Percentiles rank a stretch among this genome's conserved stretches.
Evolutionary conservation across 2,113 vertebrate genomes (phyloP).

Genomic region (Herpetotheres cachinnans): DNA sequence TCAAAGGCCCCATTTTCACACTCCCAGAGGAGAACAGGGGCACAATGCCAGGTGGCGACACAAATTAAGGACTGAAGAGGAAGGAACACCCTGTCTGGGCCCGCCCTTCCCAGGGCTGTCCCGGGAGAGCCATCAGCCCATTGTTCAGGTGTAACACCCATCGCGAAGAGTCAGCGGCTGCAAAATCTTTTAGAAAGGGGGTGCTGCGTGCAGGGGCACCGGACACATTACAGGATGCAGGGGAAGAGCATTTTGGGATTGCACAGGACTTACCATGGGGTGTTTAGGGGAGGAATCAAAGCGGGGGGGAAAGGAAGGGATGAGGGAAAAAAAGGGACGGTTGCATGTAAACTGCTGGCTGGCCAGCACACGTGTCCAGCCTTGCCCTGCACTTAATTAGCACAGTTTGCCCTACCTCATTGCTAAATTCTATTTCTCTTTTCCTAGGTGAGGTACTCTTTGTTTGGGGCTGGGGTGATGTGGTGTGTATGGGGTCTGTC

Average conservation of each 20-base stretch:
- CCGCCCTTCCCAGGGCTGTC: not conserved
- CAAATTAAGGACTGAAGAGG: not conserved
- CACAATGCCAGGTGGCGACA: not conserved
- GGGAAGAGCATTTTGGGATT: not conserved
- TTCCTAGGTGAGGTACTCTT: not conserved
- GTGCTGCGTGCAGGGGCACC: not conserved
- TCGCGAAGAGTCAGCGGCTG: not conserved
- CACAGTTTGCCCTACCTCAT: not conserved
- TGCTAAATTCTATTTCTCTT: not conserved
- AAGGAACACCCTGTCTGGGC: not conserved
- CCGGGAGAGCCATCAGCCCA: not conserved
- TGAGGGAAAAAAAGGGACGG: not conserved
- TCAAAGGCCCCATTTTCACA: slow-evolving; percentile 1
- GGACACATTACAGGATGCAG: not conserved
- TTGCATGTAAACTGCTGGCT: not conserved
- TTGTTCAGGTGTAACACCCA: not conserved
- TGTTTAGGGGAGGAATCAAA: not conserved
- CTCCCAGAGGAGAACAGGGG: not conserved
- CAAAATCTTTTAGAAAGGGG: not conserved
- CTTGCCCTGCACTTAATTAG: not conserved
- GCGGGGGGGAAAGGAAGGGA: not conserved
- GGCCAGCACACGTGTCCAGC: not conserved
- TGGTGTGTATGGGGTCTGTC: too few species aligned
- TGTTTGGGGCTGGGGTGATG: not conserved
- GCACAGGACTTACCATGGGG: not conserved